Conservation (phyloP, 2,797 vertebrate genomes). For the Urocyon cinereoargenteus region DNA sequence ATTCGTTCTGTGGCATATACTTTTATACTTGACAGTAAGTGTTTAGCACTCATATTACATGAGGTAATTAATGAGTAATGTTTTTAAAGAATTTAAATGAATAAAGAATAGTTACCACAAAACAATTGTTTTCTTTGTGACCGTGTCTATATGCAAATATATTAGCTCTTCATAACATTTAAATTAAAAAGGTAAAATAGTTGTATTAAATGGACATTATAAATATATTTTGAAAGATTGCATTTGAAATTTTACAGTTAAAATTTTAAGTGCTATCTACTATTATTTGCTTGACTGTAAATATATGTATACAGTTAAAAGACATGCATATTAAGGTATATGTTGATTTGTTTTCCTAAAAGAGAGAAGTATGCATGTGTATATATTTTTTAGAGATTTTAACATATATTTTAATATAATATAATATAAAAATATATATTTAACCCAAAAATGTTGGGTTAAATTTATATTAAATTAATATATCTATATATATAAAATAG, state of each 20-base stretch:
- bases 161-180: not conserved
- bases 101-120: not conserved
- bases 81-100: not conserved
- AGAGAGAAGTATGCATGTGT: not conserved
- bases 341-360: not conserved
- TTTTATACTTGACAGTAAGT: not conserved
- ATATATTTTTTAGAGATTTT: too few relatives aligned
- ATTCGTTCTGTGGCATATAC: not conserved
- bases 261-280: not conserved
- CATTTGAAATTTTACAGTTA: not conserved
- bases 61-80: not conserved
- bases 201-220: not conserved
- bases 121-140: not conserved
- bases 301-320: not conserved
- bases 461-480: too few relatives aligned
- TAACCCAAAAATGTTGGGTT: too few relatives aligned
- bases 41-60: not conserved
- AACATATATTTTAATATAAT: too few relatives aligned
- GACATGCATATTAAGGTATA: not conserved
- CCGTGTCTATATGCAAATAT: not conserved
- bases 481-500: too few relatives aligned
- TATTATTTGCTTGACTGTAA: not conserved
- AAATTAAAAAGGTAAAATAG: not conserved
- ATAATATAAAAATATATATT: too few relatives aligned
- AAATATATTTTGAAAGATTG: not conserved